Evolutionary conservation across 2,113 vertebrate species (phyloP).

Genomic region (Labeo rohita): DNA sequence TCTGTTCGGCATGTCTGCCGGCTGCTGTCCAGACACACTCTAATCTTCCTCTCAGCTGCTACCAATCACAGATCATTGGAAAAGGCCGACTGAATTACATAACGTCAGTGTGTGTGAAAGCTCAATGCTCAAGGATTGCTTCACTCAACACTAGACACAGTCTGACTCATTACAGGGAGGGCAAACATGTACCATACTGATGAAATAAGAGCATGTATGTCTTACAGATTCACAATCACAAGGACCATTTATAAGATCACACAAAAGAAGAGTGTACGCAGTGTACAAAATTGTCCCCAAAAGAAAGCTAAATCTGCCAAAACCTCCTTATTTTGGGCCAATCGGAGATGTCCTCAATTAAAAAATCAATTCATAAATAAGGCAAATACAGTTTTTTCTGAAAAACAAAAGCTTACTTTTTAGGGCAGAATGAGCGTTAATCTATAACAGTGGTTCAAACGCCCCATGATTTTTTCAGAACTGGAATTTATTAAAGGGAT

Average conservation of each 20-base stretch:
- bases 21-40: constrained; percentile 48
- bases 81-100: constrained; percentile 74
- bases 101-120: constrained; percentile 58
- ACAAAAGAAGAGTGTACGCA: background rate
- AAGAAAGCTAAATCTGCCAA: background rate
- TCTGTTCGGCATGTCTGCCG: constrained; percentile 46
- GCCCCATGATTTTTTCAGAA: no score
- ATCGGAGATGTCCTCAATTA: background rate
- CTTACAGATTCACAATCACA: background rate
- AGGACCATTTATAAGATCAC: background rate
- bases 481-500: no score
- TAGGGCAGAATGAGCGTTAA: background rate
- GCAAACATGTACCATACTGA: background rate
- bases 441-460: background rate
- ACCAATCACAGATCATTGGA: constrained; percentile 69
- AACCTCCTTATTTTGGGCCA: background rate
- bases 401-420: background rate
- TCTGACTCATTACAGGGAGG: constrained; percentile 8
- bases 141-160: constrained; percentile 11
- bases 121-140: background rate
- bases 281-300: background rate
- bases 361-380: background rate
- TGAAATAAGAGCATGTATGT: constrained; percentile 44
- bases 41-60: constrained; percentile 58
- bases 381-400: background rate